A percentile compares a stretch with the other conserved stretches of the same genome.
Evolutionary conservation across 2,113 vertebrate genomes (phyloP).

Genomic region (Myodes glareolus): DNA sequence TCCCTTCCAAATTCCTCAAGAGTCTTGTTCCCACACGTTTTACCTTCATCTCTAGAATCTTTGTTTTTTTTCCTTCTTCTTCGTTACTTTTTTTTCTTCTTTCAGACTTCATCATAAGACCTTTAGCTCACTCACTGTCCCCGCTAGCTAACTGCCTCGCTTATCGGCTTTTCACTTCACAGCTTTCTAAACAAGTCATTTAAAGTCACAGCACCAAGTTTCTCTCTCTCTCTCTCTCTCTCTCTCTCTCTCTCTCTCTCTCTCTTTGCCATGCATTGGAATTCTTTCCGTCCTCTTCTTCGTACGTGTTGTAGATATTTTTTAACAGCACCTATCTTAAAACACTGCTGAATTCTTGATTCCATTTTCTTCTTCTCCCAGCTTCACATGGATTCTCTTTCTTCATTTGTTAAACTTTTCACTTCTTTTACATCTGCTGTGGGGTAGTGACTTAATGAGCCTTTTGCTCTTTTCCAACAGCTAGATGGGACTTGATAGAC

Average conservation of each 20-base stretch:
- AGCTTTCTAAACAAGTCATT: neutral
- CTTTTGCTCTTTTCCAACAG: neutral
- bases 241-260: neutral
- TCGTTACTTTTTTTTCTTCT: constrained; percentile 42
- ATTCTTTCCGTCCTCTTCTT: neutral
- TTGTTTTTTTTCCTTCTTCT: neutral
- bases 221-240: neutral
- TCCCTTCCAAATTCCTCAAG: constrained; percentile 60
- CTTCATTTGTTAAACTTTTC: neutral
- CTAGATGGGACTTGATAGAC: neutral
- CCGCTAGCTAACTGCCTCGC: constrained; percentile 4
- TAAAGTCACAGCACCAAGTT: neutral
- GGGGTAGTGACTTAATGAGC: neutral
- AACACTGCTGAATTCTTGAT: neutral
- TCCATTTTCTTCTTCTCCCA: neutral
- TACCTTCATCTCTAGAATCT: constrained; percentile 49
- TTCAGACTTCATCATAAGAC: constrained; percentile 44
- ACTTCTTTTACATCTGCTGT: neutral
- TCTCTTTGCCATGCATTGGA: neutral
- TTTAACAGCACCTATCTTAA: neutral
- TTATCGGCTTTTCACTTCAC: neutral
- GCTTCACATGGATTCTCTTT: neutral
- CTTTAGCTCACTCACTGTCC: neutral
- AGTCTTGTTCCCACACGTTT: constrained; percentile 58
- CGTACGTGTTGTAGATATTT: neutral